phyloP scores from a whole-genome alignment of 2,113 vertebrate species.

The Tiliqua scincoides region DNA sequence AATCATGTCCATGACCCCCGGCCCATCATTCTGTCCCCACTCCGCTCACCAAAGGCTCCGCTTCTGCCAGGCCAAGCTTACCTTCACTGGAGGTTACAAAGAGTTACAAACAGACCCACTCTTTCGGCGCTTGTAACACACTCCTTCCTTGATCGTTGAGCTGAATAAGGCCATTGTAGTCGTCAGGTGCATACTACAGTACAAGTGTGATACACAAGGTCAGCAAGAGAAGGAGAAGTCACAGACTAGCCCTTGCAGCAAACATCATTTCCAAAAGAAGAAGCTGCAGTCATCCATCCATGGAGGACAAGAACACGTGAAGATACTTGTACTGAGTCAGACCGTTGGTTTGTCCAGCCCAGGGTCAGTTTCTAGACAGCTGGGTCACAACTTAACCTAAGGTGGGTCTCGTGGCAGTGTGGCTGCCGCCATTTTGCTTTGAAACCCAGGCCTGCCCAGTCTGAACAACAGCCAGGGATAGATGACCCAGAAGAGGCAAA shows the following conservation, averaged over 20 bases:
- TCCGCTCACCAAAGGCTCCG: constrained; percentile 41
- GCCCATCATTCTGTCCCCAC: constrained; percentile 42
- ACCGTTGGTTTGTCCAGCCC: too few species aligned
- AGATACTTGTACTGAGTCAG: too few species aligned
- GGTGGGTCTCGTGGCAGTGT: too few species aligned
- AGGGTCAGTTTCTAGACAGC: too few species aligned
- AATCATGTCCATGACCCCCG: constrained; percentile 20
- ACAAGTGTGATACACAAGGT: constrained; percentile 78
- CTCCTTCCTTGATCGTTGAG: constrained; percentile 92
- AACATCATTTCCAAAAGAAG: not conserved
- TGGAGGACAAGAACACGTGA: constrained; percentile 39
- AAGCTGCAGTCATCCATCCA: constrained; percentile 49
- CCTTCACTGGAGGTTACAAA: constrained; percentile 74
- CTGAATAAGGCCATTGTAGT: constrained; percentile 94
- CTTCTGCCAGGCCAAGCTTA: constrained; percentile 55
- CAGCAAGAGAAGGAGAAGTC: constrained; percentile 66
- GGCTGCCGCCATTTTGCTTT: too few species aligned
- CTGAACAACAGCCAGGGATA: too few species aligned
- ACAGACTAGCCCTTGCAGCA: constrained; percentile 53
- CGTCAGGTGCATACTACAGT: constrained; percentile 92
- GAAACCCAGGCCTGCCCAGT: too few species aligned
- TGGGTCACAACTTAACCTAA: too few species aligned
- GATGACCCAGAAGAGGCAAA: too few species aligned
- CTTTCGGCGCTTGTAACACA: constrained; percentile 96
- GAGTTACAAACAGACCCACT: constrained; percentile 98